These are phyloP conservation scores for Lophotriccus pileatus DNA, from an alignment of 2,797 vertebrate species.

Conservation along the genomic window DNA sequence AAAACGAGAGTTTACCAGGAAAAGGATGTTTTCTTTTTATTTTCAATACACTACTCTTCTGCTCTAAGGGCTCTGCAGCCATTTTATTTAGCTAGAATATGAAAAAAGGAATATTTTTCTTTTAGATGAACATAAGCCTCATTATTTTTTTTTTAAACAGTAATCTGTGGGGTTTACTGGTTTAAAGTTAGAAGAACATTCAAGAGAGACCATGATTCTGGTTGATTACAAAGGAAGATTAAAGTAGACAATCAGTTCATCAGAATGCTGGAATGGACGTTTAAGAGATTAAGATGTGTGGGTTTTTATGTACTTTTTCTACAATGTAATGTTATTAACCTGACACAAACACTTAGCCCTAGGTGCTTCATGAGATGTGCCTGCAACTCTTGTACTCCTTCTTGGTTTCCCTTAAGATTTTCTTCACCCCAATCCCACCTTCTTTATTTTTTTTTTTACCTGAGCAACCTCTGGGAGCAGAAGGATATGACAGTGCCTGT, in stretches of 20 bases:
- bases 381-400: neutral
- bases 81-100: neutral
- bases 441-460: neutral
- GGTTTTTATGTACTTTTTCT: neutral
- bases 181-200: neutral
- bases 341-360: neutral
- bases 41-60: neutral
- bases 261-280: neutral
- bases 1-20: neutral
- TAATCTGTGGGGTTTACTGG: neutral
- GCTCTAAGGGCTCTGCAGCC: neutral
- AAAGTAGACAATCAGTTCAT: neutral
- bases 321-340: neutral
- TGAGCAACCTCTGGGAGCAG: neutral
- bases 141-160: neutral
- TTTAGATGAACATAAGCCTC: neutral
- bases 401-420: neutral
- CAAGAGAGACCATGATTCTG: neutral
- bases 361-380: neutral
- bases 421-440: accelerated
- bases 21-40: neutral
- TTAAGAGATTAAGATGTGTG: neutral
- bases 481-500: neutral
- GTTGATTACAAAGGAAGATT: neutral
- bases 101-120: neutral